phyloP scores from a whole-genome alignment of 2,797 vertebrate genomes.

The Picus viridis region DNA sequence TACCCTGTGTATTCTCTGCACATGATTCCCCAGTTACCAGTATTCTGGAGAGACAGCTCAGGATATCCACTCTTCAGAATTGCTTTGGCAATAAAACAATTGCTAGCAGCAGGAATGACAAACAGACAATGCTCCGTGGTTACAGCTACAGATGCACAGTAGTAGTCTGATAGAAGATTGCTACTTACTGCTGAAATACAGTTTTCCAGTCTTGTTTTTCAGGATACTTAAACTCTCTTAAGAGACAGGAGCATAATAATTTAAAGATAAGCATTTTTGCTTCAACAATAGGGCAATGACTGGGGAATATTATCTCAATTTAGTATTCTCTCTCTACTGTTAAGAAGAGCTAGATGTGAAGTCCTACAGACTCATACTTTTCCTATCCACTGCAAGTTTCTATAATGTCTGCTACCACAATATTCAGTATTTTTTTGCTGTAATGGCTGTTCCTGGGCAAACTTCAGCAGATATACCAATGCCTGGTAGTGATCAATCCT shows the following conservation, averaged over 20 bases:
- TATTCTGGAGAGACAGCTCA: not conserved
- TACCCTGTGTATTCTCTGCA: not conserved
- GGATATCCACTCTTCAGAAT: not conserved
- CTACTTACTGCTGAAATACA: not conserved
- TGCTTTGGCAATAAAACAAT: conserved; percentile 14
- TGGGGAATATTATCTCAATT: not conserved
- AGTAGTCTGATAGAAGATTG: not conserved
- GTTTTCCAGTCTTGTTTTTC: not conserved
- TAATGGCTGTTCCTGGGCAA: not conserved
- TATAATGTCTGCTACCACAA: not conserved
- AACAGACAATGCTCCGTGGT: not conserved
- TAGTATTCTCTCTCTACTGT: not conserved
- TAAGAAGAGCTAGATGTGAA: not conserved
- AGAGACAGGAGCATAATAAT: not conserved
- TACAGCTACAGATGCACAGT: not conserved
- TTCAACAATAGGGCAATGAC: not conserved
- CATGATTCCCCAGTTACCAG: not conserved
- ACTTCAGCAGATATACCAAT: not conserved
- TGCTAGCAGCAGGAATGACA: conserved; percentile 6
- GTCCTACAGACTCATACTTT: not conserved
- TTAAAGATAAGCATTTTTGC: not conserved
- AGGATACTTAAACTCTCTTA: not conserved
- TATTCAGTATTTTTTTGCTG: not conserved
- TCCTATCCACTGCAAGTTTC: not conserved
- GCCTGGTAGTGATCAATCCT: not conserved